These are phyloP conservation scores for Psittacara wagleri DNA, from an alignment of 2,113 vertebrate genomes.

Conservation along the genomic window DNA sequence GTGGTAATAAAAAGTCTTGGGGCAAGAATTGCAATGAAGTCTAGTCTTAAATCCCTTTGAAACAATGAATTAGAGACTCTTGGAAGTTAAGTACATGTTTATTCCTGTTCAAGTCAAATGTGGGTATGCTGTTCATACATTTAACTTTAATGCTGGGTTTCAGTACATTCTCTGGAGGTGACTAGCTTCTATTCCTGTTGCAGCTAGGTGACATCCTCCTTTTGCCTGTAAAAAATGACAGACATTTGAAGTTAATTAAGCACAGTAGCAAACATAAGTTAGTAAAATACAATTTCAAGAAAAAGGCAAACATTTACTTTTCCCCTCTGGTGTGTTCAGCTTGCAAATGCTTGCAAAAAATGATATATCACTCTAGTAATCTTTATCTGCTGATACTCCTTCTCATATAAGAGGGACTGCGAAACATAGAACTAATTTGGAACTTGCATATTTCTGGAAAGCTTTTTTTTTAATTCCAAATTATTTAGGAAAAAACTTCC, in stretches of 20 bases:
- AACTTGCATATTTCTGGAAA: neutral
- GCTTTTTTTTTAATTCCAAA: neutral
- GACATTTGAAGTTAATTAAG: neutral
- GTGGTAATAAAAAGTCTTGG: constrained; percentile 77
- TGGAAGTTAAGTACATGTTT: neutral
- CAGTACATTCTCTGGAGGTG: neutral
- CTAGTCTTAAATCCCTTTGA: constrained; percentile 10
- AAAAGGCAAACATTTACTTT: neutral
- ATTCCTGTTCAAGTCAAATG: neutral
- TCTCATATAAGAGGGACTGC: neutral
- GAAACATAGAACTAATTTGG: neutral
- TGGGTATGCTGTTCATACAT: neutral
- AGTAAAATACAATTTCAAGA: rapidly evolving
- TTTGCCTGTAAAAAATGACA: neutral
- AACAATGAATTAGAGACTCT: neutral
- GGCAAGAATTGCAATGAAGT: neutral
- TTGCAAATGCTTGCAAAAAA: neutral
- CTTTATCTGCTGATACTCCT: neutral
- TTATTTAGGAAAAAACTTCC: neutral
- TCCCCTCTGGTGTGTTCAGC: neutral
- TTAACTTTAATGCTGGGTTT: neutral
- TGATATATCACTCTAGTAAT: neutral
- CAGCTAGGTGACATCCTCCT: neutral
- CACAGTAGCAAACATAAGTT: neutral
- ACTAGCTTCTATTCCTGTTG: neutral